Evolutionary conservation across 2,888 invertebrate species (phyloP), one percentile per base, ranked within the genome.

Genomic region (Nemurella pictetii): DNA sequence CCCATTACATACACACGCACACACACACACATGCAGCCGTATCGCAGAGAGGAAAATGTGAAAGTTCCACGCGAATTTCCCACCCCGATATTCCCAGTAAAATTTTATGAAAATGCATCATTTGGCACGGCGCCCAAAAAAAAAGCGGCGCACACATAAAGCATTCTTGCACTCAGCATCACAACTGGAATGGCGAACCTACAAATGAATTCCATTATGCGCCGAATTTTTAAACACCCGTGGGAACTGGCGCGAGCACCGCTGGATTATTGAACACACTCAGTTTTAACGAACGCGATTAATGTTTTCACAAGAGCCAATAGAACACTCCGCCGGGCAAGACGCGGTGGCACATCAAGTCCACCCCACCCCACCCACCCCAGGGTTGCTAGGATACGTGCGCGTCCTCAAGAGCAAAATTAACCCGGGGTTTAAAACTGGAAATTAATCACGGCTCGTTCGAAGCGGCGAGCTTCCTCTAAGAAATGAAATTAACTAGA

Each of bases 201-300:
- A 20, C 72, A 84, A 84, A 85, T 85, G 83, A 85, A 85, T 84
- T 85, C 85, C 85, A 84, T 84, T 85, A 85, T 72, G 75, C 72
- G 32, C n/a, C 82, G 85, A 85, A 85, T 85, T 85, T 85, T 84
- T 81, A 83, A 85, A 80, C 81, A 85, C 85, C 81, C 84, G 29
- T 32, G 85, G 72, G 85, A 96, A 91, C 95, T 93, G 89, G 95
- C 94, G 97, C 97, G 97, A 91, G 96, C 96, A 92, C 96, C 96
- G 91, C 97, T 97, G 88, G 96, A 95, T 91, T 80, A 80, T 80
- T 80, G 80, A 80, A 80, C 80, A 35, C 30, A 80, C 35, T n/a
- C 75, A 75, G 35, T 30, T 35, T 32, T 80, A 80, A 80, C 35
- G 80, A 80, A 80, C n/a, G n/a, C 35, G 25, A 36, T 36, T 35